phyloP scores from a whole-genome alignment of 2,888 invertebrate species.

The Pecten maximus region DNA sequence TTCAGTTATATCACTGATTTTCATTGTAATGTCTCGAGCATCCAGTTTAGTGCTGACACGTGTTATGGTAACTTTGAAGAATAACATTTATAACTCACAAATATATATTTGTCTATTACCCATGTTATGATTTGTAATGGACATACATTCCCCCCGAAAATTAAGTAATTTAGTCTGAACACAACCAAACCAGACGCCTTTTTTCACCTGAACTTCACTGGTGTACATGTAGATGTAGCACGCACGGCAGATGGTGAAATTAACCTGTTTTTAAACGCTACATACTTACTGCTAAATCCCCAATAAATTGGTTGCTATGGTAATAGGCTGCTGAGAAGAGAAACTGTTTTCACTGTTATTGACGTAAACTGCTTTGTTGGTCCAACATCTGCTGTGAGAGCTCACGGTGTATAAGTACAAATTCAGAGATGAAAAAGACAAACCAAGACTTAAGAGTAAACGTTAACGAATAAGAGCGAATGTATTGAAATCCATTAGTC shows the following conservation, averaged over 20 bases:
- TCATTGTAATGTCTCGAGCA: too few species aligned
- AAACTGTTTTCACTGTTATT: conserved; percentile 20
- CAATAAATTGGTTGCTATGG: conserved; percentile 33
- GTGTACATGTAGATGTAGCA: background rate
- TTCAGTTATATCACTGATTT: too few species aligned
- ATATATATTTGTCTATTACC: too few species aligned
- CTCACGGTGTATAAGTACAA: background rate
- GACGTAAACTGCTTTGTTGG: background rate
- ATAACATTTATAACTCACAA: too few species aligned
- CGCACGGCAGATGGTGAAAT: conserved; percentile 21
- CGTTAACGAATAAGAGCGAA: background rate
- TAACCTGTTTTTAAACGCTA: conserved; percentile 26
- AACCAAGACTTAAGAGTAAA: background rate
- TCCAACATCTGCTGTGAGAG: background rate
- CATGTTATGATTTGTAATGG: too few species aligned
- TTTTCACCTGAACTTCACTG: background rate
- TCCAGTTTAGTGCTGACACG: too few species aligned
- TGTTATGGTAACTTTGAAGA: too few species aligned
- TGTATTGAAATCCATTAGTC: background rate
- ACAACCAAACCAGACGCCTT: too few species aligned
- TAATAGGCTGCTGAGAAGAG: background rate
- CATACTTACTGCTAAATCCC: conserved; percentile 16
- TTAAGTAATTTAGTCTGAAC: too few species aligned
- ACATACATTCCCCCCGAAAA: too few species aligned
- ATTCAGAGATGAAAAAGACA: background rate